A percentile compares a stretch with the other conserved stretches of the same genome.
Conservation (phyloP, 2,113 vertebrate species). For the Corynorhinus townsendii region DNA sequence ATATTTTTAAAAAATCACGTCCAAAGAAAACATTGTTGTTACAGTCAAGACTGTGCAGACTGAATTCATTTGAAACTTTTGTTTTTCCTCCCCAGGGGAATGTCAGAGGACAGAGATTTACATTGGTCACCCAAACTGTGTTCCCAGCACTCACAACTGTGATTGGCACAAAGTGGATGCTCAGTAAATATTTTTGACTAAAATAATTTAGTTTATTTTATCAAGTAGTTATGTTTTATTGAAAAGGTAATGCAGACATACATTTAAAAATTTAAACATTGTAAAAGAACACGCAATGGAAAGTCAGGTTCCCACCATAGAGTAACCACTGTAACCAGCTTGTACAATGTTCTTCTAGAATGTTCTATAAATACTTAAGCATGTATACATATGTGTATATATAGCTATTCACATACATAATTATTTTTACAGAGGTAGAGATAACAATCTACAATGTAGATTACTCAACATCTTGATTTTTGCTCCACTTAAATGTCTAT, state of each 20-base stretch:
- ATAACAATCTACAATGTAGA: neutral
- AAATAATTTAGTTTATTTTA: neutral
- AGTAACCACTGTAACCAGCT: neutral
- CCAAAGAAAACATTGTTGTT: neutral
- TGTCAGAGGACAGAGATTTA: neutral
- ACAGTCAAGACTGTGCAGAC: neutral
- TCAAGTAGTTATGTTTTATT: neutral
- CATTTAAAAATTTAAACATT: neutral
- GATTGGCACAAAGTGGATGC: neutral
- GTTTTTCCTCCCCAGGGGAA: neutral
- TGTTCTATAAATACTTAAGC: neutral
- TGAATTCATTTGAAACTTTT: neutral
- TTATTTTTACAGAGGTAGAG: neutral
- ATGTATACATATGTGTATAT: neutral
- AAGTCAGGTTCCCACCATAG: neutral
- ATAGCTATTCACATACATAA: neutral
- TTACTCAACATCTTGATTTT: neutral
- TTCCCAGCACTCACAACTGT: neutral
- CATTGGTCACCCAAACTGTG: fast-evolving
- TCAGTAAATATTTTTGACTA: neutral
- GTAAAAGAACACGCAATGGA: neutral
- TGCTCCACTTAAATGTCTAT: neutral
- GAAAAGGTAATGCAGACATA: neutral
- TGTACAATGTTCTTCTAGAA: neutral
- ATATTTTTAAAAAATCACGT: neutral